phyloP scores from a whole-genome alignment of 1,140 invertebrate species.

The Drosophila mauritiana region DNA sequence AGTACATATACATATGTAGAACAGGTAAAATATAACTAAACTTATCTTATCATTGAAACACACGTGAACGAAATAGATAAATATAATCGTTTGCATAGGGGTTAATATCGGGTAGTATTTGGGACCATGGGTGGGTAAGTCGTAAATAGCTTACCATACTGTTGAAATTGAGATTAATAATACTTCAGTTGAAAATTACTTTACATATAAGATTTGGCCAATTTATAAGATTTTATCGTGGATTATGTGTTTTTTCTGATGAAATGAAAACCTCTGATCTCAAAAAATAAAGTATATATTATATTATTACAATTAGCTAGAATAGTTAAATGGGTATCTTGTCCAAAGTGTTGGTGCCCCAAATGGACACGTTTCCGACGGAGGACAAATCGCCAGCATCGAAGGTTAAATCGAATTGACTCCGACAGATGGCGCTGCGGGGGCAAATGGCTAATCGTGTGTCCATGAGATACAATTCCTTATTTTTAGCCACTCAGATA shows the following conservation, averaged over 20 bases:
- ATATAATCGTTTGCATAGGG: slow-evolving; percentile 15
- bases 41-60: slow-evolving; percentile 68
- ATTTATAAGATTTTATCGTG: background rate
- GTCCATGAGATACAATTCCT: slow-evolving; percentile 36
- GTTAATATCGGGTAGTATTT: slow-evolving; percentile 4
- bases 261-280: too few species aligned
- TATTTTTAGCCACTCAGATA: slow-evolving; percentile 38
- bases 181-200: background rate
- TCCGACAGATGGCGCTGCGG: slow-evolving; percentile 42
- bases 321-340: too few species aligned
- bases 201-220: background rate
- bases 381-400: background rate
- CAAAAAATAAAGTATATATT: too few species aligned
- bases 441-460: slow-evolving; percentile 31
- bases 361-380: background rate
- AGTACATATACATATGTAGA: background rate
- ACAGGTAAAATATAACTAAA: slow-evolving; percentile 31
- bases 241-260: too few species aligned
- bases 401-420: slow-evolving; percentile 2
- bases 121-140: slow-evolving; percentile 4
- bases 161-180: background rate
- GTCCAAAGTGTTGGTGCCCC: background rate
- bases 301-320: too few species aligned
- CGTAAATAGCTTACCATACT: too few species aligned
- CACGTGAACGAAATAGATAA: slow-evolving; percentile 64